Conservation (phyloP, 2,888 invertebrate species). For the Helobdella robusta region DNA sequence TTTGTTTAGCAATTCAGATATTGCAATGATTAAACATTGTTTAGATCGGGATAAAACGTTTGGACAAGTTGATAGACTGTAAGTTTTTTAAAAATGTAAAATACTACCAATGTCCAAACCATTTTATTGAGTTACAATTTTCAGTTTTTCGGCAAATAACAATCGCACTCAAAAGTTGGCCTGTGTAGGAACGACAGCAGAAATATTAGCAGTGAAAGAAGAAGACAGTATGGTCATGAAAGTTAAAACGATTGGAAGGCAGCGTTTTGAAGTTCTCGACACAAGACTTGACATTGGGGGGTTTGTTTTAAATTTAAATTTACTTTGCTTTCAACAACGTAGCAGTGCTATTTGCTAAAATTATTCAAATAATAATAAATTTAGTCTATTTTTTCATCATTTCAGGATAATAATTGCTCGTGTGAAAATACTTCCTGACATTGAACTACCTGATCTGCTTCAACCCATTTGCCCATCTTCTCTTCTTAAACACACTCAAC, state of each 20-base stretch:
- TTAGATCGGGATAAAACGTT: slow-evolving; percentile 57
- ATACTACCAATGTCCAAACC: not conserved
- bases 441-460: slow-evolving; percentile 56
- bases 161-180: slow-evolving; percentile 37
- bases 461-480: slow-evolving; percentile 46
- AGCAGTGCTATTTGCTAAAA: too few relatives aligned
- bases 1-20: slow-evolving; percentile 54
- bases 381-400: slow-evolving; percentile 30
- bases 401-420: slow-evolving; percentile 55
- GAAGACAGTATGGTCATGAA: slow-evolving; percentile 39
- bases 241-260: slow-evolving; percentile 65
- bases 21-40: slow-evolving; percentile 57
- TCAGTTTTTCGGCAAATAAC: too few relatives aligned
- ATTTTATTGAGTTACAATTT: too few relatives aligned
- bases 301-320: slow-evolving; percentile 29
- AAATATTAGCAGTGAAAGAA: slow-evolving; percentile 58
- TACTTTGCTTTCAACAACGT: too few relatives aligned
- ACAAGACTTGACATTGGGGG: slow-evolving; percentile 51
- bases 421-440: slow-evolving; percentile 63
- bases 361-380: too few relatives aligned
- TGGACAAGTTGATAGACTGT: slow-evolving; percentile 54
- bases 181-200: slow-evolving; percentile 58
- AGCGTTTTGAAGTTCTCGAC: slow-evolving; percentile 61
- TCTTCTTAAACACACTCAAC: too few relatives aligned
- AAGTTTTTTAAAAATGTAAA: not conserved